Base-by-base conservation (phyloP, 1,140 invertebrate species). In the Danaus melanippus region DNA sequence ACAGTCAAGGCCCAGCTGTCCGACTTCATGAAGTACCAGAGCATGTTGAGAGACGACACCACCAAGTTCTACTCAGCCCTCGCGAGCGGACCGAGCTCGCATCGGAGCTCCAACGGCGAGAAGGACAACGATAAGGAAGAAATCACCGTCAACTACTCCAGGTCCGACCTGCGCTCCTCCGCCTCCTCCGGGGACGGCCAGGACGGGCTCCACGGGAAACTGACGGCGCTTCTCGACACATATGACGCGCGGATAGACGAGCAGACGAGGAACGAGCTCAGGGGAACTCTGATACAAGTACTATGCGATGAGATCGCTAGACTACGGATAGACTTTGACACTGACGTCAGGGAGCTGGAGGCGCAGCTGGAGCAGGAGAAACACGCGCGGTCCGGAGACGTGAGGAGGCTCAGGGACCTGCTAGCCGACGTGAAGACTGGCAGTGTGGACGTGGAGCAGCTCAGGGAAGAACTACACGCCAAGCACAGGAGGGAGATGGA, bases 401-500 rank as follows among this genome's bases (percentile, higher is more conserved):
- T 87, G 0, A 74, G 76, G 59, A 79, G 64, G 40, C 74, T 87
- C 32, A 87, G 71, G 48, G 84, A 86, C 54, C 63, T 89, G 12
- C 67, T 88, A 43, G 71, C 75, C 1, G 87, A 69, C 11, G 80
- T 90, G 0, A 90, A 89, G 67, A 78, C 84, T 45, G 87, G 88
- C 6, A 86, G 87, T 56, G 79, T 73, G 0, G 87, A 88, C 39
- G 70, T 92, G 5, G 82, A 88, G 6, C 84, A 87, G 41, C 55
- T 92, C 9, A 87, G 86, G 59, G 69, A 80, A 8, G 90, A 92
- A 52, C 69, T 93, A 9, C 89, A 91, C 53, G 69, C 69, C 9
- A 91, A 90, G 60, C 92, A 94, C 74, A 82, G 90, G 10, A 91
- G 91, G 53, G 92, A 95, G 72, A 91, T 94, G 90, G 92, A 94